Evolutionary conservation across 2,888 invertebrate species (phyloP).

Genomic region (Mechanitis mazaeus): DNA sequence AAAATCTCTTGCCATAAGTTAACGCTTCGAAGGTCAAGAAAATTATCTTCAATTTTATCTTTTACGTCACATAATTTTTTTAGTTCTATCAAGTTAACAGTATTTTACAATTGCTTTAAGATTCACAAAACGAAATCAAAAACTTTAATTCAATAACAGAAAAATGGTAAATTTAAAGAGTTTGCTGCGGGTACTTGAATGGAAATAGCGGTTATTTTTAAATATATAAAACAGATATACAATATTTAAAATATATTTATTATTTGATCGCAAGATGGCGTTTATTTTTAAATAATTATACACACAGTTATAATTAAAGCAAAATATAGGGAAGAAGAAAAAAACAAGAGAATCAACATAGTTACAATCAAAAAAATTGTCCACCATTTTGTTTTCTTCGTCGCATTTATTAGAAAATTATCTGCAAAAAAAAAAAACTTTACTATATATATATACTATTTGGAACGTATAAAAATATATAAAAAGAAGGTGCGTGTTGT

Average conservation of each 20-base stretch:
- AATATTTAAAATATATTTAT: not conserved
- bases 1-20: not conserved
- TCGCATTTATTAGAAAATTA: not conserved
- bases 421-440: too few relatives aligned
- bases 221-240: not conserved
- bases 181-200: not conserved
- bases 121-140: too few relatives aligned
- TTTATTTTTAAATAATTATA: not conserved
- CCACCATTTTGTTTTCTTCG: constrained; percentile 30
- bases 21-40: too few relatives aligned
- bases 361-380: constrained; percentile 19
- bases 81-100: too few relatives aligned
- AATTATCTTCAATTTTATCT: too few relatives aligned
- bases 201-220: not conserved
- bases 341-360: constrained; percentile 15
- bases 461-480: too few relatives aligned
- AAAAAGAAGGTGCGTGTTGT: not conserved
- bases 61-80: too few relatives aligned
- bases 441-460: too few relatives aligned
- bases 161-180: not conserved
- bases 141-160: too few relatives aligned
- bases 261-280: not conserved
- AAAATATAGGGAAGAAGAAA: not conserved
- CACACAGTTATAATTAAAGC: too few relatives aligned
- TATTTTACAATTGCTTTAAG: too few relatives aligned